phyloP scores from a whole-genome alignment of 37 sponge, comb jelly and placozoan species.

The Ianthella basta region DNA sequence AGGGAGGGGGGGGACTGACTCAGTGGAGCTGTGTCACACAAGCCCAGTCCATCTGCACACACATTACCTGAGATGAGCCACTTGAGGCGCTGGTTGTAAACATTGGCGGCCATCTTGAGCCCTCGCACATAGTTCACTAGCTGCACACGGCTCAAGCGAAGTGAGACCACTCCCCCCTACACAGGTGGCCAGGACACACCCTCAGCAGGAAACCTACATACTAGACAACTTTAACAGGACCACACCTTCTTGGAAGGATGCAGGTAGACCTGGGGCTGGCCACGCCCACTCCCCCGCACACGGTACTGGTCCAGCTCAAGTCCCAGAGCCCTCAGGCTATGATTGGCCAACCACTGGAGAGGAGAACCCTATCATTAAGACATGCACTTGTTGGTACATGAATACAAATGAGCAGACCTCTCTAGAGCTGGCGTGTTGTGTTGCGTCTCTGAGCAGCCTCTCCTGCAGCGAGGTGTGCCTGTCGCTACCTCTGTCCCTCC shows the following conservation, averaged over 20 bases:
- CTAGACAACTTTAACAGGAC: background rate
- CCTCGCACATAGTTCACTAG: background rate
- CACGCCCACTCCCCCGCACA: too few species aligned
- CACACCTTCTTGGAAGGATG: conserved; percentile 1
- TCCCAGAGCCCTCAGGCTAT: background rate
- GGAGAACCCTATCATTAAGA: background rate
- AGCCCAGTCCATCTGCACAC: background rate
- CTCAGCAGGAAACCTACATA: background rate
- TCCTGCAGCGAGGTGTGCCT: too few species aligned
- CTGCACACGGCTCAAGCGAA: background rate
- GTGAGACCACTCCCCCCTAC: conserved; percentile 18
- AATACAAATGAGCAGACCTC: too few species aligned
- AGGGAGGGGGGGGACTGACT: background rate
- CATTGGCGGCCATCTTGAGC: background rate
- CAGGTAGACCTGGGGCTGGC: background rate
- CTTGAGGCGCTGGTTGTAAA: background rate
- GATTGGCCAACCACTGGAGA: background rate
- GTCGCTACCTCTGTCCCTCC: too few species aligned
- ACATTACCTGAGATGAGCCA: conserved; percentile 10
- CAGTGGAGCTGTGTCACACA: background rate
- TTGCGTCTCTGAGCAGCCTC: too few species aligned
- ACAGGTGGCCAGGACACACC: background rate
- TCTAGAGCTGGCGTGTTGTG: too few species aligned
- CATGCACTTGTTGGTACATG: too few species aligned
- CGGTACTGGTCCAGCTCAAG: background rate